These are phyloP conservation scores for Coenonympha arcania DNA, from an alignment of 2,888 invertebrate genomes.

Conservation along the genomic window DNA sequence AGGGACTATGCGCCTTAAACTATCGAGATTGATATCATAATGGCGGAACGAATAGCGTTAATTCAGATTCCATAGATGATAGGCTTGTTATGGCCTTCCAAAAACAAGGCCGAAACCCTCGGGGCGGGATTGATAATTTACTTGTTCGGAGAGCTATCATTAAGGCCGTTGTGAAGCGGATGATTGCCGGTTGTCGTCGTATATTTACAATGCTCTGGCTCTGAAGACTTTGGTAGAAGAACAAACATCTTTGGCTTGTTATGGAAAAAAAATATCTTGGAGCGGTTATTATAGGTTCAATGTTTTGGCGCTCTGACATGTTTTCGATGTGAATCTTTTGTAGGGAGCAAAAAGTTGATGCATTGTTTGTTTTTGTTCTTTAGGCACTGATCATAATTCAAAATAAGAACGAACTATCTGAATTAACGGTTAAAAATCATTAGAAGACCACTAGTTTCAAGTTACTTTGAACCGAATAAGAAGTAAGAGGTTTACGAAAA, in stretches of 20 bases:
- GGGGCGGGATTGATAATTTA: constrained; percentile 73
- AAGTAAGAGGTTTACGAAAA: not conserved
- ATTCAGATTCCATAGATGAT: constrained; percentile 46
- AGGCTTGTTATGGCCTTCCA: constrained; percentile 63
- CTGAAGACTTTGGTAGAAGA: constrained; percentile 58
- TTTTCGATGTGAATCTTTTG: constrained; percentile 11
- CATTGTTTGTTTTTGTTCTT: constrained; percentile 10
- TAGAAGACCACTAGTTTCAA: no score
- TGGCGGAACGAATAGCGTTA: constrained; percentile 34
- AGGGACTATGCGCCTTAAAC: constrained; percentile 33
- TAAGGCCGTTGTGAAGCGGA: constrained; percentile 60
- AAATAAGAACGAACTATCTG: no score
- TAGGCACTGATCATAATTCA: no score
- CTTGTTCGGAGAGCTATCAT: constrained; percentile 71
- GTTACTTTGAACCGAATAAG: not conserved
- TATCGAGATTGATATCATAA: constrained; percentile 36
- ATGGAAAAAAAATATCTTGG: constrained; percentile 57
- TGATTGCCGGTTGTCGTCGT: constrained; percentile 63
- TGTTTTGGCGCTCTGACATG: constrained; percentile 22
- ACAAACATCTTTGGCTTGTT: constrained; percentile 73
- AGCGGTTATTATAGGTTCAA: constrained; percentile 53
- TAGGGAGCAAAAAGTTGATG: constrained; percentile 5
- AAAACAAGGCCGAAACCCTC: constrained; percentile 62
- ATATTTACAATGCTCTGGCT: constrained; percentile 53
- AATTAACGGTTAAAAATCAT: no score